Conservation (phyloP, 2,113 vertebrate species). For the Albula goreensis region DNA sequence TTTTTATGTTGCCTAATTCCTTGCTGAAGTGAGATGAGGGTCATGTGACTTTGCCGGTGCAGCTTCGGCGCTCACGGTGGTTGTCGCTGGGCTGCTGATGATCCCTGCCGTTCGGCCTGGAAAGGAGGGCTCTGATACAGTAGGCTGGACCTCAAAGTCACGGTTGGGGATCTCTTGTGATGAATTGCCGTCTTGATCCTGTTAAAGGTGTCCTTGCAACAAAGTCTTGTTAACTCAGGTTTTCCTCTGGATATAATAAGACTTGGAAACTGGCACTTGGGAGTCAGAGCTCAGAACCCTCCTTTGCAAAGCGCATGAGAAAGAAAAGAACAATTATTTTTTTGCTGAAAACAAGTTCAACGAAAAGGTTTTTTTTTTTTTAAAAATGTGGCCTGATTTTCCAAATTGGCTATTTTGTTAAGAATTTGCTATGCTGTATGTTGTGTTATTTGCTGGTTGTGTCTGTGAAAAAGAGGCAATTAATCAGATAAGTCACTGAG, state of each 20-base stretch:
- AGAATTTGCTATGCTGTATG: not conserved
- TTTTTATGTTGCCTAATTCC: not conserved
- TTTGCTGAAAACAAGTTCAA: no score
- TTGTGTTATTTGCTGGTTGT: not conserved
- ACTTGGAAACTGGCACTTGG: not conserved
- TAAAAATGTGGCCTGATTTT: no score
- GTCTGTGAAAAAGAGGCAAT: not conserved
- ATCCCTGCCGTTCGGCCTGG: not conserved
- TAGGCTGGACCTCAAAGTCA: not conserved
- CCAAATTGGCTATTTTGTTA: no score
- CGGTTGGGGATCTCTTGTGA: constrained; percentile 5
- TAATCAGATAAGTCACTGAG: not conserved
- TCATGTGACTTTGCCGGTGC: not conserved
- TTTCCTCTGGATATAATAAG: constrained; percentile 1
- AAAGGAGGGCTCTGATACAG: constrained; percentile 3
- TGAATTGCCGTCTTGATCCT: constrained; percentile 11
- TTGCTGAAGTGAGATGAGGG: not conserved
- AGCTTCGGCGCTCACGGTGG: not conserved
- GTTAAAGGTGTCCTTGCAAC: constrained; percentile 11
- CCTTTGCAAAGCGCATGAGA: not conserved
- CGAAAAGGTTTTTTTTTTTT: not conserved
- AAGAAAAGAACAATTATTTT: not conserved
- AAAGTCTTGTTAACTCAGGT: constrained; percentile 11
- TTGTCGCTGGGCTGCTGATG: not conserved
- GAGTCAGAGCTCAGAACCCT: not conserved